Conservation (phyloP, 2,888 invertebrate genomes). For the Gymnosoma rotundatum region DNA sequence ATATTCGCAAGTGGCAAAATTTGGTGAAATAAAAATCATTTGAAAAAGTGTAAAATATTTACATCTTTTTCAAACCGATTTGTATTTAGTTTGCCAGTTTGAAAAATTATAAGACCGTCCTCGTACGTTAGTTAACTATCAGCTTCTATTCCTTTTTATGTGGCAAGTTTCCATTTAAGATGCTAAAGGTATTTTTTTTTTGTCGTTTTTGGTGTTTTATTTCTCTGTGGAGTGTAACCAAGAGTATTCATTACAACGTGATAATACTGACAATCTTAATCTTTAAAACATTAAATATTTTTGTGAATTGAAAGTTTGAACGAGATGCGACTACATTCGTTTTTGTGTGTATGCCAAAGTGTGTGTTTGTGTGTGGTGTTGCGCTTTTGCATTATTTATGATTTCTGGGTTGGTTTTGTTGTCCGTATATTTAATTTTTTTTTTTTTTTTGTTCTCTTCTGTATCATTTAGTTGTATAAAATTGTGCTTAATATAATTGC, state of each 20-base stretch:
- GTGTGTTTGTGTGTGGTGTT: slow-evolving; percentile 17
- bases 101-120: not conserved
- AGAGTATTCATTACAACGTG: slow-evolving; percentile 70
- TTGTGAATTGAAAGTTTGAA: slow-evolving; percentile 38
- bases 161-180: slow-evolving; percentile 45
- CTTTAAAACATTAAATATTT: slow-evolving; percentile 65
- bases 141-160: slow-evolving; percentile 2
- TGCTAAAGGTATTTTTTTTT: slow-evolving; percentile 31
- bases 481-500: slow-evolving; percentile 61
- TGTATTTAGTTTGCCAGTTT: too few species aligned
- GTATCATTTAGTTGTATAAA: slow-evolving; percentile 47
- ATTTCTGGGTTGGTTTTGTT: slow-evolving; percentile 59
- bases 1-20: too few species aligned
- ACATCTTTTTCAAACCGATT: too few species aligned
- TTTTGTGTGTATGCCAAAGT: not conserved
- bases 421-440: slow-evolving; percentile 21
- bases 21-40: too few species aligned
- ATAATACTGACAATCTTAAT: slow-evolving; percentile 71
- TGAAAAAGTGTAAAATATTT: too few species aligned
- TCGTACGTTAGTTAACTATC: not conserved
- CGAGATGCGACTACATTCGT: slow-evolving; percentile 6
- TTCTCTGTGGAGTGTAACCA: slow-evolving; percentile 62
- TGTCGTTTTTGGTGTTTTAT: slow-evolving; percentile 27
- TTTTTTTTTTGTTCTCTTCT: not conserved
- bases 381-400: slow-evolving; percentile 70